Base-by-base conservation (phyloP, 2,888 invertebrate species). In the Atethmia centrago region DNA sequence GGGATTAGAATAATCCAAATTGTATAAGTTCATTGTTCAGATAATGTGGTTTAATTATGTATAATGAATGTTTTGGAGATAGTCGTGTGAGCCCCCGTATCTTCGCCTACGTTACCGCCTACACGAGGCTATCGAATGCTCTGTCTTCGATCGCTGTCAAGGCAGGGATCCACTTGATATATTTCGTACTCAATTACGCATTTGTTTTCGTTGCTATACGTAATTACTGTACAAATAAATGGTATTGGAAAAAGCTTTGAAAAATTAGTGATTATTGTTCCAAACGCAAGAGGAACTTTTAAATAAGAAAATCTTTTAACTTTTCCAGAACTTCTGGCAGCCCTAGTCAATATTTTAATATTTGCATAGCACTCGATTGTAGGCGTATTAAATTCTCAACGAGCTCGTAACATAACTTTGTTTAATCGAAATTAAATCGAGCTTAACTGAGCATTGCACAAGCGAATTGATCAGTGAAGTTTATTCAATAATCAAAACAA, bases 71-170 rank as follows among this genome's bases (percentile, higher is more conserved):
- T 87, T 90, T 88, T 83, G 88, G 82, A 85, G 87, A 86, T 89
- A 87, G 87, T 88, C 82, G 85, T 82, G 77, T 87, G 84, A 84
- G 82, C 82, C 83, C 80, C 82, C 84, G 82, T 84, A 79, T 74
- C 75, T 77, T 88, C 92, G 92, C 92, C 93, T 91, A 92, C 93
- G 86, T 87, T 45, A 66, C 86, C 90, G 86, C 93, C 93, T 88
- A 93, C 75, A 55, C 93, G 55, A 69, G 78, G 40, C 71, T 63
- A 72, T 78, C 62, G 67, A 83, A 74, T 83, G 77, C 82, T 76
- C 74, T 65, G 82, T 74, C 78, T 82, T 82, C 78, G 69, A 79
- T 76, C 79, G 82, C 65, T 81, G 80, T 83, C 86, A 83, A 87
- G 79, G 71, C 77, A 74, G 69, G 53, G 66, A 78, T 82, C 71